Evolutionary conservation across 2,888 invertebrate genomes (phyloP).

Genomic region (Meganola albula): DNA sequence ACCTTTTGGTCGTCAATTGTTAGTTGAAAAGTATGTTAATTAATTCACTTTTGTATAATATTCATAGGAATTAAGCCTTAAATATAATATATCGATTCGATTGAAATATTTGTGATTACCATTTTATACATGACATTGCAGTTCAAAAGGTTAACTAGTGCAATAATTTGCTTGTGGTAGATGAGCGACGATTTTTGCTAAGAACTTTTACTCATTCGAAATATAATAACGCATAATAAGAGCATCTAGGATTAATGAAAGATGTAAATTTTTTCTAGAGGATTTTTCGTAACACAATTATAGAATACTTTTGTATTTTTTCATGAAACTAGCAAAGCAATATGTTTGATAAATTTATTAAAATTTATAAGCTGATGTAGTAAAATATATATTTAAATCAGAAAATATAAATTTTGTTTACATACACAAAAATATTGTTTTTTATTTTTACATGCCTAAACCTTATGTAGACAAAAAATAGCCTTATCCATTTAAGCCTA

Average conservation of each 20-base stretch:
- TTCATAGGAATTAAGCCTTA: too few relatives aligned
- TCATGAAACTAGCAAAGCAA: conserved; percentile 68
- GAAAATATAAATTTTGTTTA: conserved; percentile 72
- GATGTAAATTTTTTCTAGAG: conserved; percentile 70
- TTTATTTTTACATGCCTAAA: conserved; percentile 32
- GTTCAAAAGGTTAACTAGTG: conserved; percentile 29
- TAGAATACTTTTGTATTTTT: conserved; percentile 76
- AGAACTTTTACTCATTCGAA: conserved; percentile 46
- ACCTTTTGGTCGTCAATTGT: too few relatives aligned
- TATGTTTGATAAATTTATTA: conserved; percentile 70
- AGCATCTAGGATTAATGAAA: conserved; percentile 55
- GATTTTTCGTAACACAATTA: conserved; percentile 61
- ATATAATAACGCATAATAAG: conserved; percentile 67
- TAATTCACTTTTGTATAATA: too few relatives aligned
- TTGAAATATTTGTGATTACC: too few relatives aligned
- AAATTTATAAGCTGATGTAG: conserved; percentile 59
- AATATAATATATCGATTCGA: too few relatives aligned
- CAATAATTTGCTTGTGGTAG: conserved; percentile 31
- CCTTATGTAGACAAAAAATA: too few relatives aligned
- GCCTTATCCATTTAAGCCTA: too few relatives aligned
- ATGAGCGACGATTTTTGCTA: conserved; percentile 43
- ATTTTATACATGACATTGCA: too few relatives aligned
- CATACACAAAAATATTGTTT: conserved; percentile 57
- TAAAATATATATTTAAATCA: conserved; percentile 63
- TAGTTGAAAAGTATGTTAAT: too few relatives aligned